Base-by-base conservation (phyloP, 2,113 vertebrate species). In the Heloderma charlesbogerti region DNA sequence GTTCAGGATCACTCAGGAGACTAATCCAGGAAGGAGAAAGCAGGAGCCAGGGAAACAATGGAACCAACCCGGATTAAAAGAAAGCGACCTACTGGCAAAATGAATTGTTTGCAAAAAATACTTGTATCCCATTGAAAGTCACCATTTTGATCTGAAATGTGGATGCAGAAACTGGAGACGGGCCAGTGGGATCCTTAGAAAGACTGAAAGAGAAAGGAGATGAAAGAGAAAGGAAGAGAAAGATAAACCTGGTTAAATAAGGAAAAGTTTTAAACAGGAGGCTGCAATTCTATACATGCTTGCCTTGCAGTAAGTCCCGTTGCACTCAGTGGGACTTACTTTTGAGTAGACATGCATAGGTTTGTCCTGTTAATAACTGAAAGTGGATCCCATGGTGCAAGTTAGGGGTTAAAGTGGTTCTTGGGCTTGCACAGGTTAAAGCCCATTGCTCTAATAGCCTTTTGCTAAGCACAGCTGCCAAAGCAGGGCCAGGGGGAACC, bases 401-500 rank as follows among this genome's bases (percentile, higher is more conserved):
- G 29, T 45, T 40, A 43, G 75, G 45, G 89, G 9, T 84, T 22
- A 3, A 84, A 63, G 72, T 1, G 29, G 25, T 16, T 22, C 54
- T 60, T 40, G 10, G 86, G 6, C 60, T 29, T 7, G 67, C 6
- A 57, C 9, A 37, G 60, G 92, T 67, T 25, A 81, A 86, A 92
- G 92, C 25, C 37, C 37, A 69, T 92, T 86, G 45, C 51, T 85
- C 78, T 67, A 75, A 87, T 16, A 84, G 75, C 60, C 43, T 27
- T 43, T 0, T 0, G 66, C 67, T 8, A 87, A 90, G 74, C 85
- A 63, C 67, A 63, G 77, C 84, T 93, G 37, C 74, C 87, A 27
- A 34, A 88, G 84, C 72, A 81, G 48, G 0, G 0, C 88, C 86
- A 48, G 77, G 72, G 85, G 89, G 92, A 93, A 91, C 94, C 95